Base-by-base conservation (phyloP, 2,888 invertebrate genomes). In the Hirtodrosophila trivittata region DNA sequence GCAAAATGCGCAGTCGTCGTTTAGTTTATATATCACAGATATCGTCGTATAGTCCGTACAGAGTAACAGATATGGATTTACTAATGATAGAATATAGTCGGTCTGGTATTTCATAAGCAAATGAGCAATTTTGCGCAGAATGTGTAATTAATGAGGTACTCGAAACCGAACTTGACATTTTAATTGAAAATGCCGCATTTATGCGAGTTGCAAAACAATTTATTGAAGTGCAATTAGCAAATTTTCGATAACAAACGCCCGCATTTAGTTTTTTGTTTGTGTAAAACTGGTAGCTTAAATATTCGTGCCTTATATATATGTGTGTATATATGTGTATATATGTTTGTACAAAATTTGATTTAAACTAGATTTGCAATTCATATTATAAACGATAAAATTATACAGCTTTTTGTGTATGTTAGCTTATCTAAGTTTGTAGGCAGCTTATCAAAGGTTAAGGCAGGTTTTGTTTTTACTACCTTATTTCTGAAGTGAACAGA, bases 151-250 rank as follows among this genome's bases (percentile, higher is more conserved):
- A 84, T 84, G 75, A 64, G 67, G 30, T 65, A 35, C 42, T 43
- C 54, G 57, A 63, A n/a, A n/a, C n/a, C 18, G 57, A 62, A 71
- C 54, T 63, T 86, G 81, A 77, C 69, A 60, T 62, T 68, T 80
- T 80, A 86, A 86, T 82, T 83, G 66, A 69, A 77, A 66, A 66
- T 67, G 45, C 54, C 59, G 45, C 74, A 21, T n/a, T n/a, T n/a
- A 66, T 41, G 25, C 50, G 46, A 64, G 69, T 59, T 41, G 55
- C 51, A 54, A 38, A 28, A n/a, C 39, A 62, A 80, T n/a, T n/a
- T 59, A 66, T 71, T 81, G 57, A 66, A 66, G 25, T 47, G 49
- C 45, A 71, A 67, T 65, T 67, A 50, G 55, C 49, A 57, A 25
- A 54, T n/a, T n/a, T n/a, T n/a, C n/a, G n/a, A n/a, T n/a, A n/a